Evolutionary conservation across 2,113 vertebrate species (phyloP), one percentile per base, ranked within the genome.

Genomic region (Zootoca vivipara): DNA sequence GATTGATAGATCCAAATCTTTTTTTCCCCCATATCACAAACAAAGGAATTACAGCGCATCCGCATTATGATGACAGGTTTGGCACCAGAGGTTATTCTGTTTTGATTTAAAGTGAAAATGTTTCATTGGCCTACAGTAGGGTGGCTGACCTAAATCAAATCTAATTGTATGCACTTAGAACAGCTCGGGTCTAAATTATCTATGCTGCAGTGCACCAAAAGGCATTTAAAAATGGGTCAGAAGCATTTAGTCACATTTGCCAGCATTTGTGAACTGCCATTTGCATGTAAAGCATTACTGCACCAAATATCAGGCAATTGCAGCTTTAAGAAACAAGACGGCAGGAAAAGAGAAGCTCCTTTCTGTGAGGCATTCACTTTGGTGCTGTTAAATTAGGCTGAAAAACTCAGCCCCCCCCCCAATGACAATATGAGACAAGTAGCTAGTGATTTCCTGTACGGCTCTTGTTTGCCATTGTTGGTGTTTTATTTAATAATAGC

Each of bases 71-170:
- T 90, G 77, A 87, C 92, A 90, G 1, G 2, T 70, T 67, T 83
- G 90, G 0, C 35, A 81, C 30, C 5, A 46, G 40, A 93, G 84
- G 89, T 85, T 46, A 58, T 13, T 89, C 65, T 3, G 72, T 38
- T 93, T 87, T 30, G 1, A 92, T 92, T 94, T 92, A 91, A 94
- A 95, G 75, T 77, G 85, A 42, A 93, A 95, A 94, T 92, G 90
- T 35, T 86, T 90, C n/a, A 72, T 52, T 80, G 75, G 62, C 46
- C 18, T 91, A 67, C 69, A 78, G 8, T 88, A 52, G 87, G 64
- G 46, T 94, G 88, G 93, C 18, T 93, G 90, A 87, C 83, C 84
- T 95, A 95, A 95, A 94, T 95, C 89, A 95, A 91, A 94, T 89
- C 90, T 90, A 95, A 94, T 83, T 93, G 62, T 90, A 89, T 81